These are phyloP conservation scores for Drosophila fungiperda DNA, from an alignment of 2,888 invertebrate genomes.

Conservation along the genomic window DNA sequence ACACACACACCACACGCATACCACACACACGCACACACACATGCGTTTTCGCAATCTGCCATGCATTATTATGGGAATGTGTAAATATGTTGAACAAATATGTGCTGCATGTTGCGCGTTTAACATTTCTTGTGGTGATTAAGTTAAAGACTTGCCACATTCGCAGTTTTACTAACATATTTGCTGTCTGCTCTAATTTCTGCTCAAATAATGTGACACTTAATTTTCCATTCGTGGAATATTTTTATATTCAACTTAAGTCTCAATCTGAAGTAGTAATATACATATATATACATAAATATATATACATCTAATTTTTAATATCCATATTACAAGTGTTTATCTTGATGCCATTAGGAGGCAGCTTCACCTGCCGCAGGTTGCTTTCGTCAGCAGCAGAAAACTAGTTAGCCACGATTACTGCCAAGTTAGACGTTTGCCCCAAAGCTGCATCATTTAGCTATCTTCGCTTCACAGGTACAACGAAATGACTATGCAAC, in stretches of 20 bases:
- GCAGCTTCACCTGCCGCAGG: neutral
- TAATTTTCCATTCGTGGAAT: conserved; percentile 28
- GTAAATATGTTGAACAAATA: conserved; percentile 27
- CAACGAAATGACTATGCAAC: neutral
- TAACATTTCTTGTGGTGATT: conserved; percentile 17
- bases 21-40: conserved; percentile 6
- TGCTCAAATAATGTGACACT: conserved; percentile 14
- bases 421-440: neutral
- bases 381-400: neutral
- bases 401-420: neutral
- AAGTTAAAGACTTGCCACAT: conserved; percentile 18
- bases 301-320: neutral
- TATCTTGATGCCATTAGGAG: neutral
- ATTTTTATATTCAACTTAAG: neutral
- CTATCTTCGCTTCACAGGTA: neutral
- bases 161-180: conserved; percentile 12
- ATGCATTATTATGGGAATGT: conserved; percentile 5
- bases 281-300: neutral
- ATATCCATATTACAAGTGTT: neutral
- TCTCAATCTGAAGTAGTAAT: neutral
- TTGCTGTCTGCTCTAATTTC: conserved; percentile 7
- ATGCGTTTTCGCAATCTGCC: conserved; percentile 16
- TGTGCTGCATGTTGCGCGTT: conserved; percentile 20
- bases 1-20: neutral
- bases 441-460: neutral